Percentiles rank a stretch among this genome's conserved stretches.
Evolutionary conservation across 2,888 invertebrate genomes (phyloP).

Genomic region (Ophion ventricosus): DNA sequence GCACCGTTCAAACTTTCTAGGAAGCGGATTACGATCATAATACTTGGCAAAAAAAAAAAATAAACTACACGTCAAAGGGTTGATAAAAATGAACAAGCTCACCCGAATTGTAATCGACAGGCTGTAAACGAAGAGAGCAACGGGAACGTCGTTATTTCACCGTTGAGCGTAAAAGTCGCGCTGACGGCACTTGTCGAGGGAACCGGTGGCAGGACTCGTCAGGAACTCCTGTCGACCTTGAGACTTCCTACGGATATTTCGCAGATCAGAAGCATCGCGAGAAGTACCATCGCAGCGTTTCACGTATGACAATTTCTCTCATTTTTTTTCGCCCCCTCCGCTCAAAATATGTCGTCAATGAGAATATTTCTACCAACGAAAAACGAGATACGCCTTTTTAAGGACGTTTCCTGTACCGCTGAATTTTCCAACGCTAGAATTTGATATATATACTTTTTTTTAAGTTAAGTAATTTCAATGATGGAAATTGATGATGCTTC

Average conservation of each 20-base stretch:
- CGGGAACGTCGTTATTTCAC: constrained; percentile 88
- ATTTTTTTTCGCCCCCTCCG: constrained; percentile 67
- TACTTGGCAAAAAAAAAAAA: neutral
- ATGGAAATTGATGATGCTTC: too few relatives aligned
- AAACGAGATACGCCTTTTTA: too few relatives aligned
- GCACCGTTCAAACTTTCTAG: too few relatives aligned
- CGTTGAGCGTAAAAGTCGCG: constrained; percentile 87
- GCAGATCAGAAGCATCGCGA: constrained; percentile 69
- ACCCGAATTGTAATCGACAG: constrained; percentile 60
- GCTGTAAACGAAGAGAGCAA: constrained; percentile 67
- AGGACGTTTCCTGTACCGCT: too few relatives aligned
- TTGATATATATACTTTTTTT: too few relatives aligned
- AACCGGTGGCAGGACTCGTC: constrained; percentile 85
- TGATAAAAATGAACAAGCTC: constrained; percentile 19
- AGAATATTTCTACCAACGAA: too few relatives aligned
- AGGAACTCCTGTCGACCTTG: constrained; percentile 85
- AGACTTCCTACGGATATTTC: constrained; percentile 84
- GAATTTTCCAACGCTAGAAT: too few relatives aligned
- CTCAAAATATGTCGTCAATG: neutral
- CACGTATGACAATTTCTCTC: constrained; percentile 80
- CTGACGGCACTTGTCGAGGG: constrained; percentile 88
- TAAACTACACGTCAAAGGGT: too few relatives aligned
- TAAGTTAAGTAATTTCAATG: too few relatives aligned
- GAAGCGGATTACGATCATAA: neutral
- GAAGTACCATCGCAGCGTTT: constrained; percentile 76